Evolutionary conservation across 2,797 vertebrate genomes (phyloP), one percentile per base, ranked within the genome.

Genomic region (Cyclopterus lumpus): DNA sequence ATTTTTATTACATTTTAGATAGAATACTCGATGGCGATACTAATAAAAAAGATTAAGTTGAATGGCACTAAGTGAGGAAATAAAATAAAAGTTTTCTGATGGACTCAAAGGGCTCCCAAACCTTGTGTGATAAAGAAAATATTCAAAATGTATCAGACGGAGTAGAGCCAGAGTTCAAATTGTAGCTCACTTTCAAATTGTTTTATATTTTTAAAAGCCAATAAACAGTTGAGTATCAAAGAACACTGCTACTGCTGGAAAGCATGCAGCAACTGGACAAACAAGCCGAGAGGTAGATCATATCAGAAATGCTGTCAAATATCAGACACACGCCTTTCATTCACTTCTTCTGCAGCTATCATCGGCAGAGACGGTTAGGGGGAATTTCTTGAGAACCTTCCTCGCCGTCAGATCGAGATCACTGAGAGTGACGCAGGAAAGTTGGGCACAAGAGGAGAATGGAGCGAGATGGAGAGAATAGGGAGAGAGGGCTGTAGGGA

Each of bases 1-100:
- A 70, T 70, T 75, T 77, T 57, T 46, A 77, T 72, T 75, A 6
- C 28, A 80, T 69, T 75, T 65, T 42, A 57, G 58, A 73, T 55
- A 64, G 49, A 72, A 24, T 48, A 46, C 53, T 49, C 28, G 22
- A 26, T 22, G 40, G 34, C 46, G 64, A 22, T 8, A 46, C 5
- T 57, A 24, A 44, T 38, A 28, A 67, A 71, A n/a, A 74, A 72
- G 22, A 72, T 80, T 58, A n/a, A 80, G 73, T 28, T 59, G 40
- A 82, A 70, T 20, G 9, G 24, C 71, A 36, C 24, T 16, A 55
- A 26, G 28, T 26, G 49, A 64, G 15, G 24, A 40, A 18, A 8
- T 30, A 48, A 73, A 54, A 42, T 28, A n/a, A 3, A 36, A 69
- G 30, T 64, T 73, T n/a, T 73, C 4, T 36, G 15, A 63, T 53